Base-by-base conservation (phyloP, 2,113 vertebrate species). In the Atlantisia rogersi region DNA sequence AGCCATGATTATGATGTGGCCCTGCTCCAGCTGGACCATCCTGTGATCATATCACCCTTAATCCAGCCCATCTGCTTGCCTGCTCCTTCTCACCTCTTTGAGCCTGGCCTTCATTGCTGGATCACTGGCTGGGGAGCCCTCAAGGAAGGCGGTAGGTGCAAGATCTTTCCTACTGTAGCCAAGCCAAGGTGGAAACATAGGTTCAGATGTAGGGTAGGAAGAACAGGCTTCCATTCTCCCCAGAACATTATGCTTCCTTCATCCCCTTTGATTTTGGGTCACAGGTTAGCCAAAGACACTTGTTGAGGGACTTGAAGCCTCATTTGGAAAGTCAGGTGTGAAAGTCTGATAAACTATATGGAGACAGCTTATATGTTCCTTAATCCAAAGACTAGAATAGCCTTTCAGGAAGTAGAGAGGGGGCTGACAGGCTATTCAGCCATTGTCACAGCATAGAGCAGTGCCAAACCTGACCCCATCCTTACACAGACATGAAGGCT, bases 81-180 rank as follows among this genome's bases (percentile, higher is more conserved):
- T 1, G 96, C 98, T 1, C 97, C 96, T 46, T 98, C 98, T 31
- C 99, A 99, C 67, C 95, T 98, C 95, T 98, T 99, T 62, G 98
- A 99, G 74, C 97, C 99, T 0, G 99, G 98, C 50, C 98, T 98
- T 88, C 96, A 98, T 39, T 99, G 99, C 98, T 99, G 99, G 99
- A 98, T 99, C 92, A 99, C 99, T 0, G 99, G 99, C 92, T 99
- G 99, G 99, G 99, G 99, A 11, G 97, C 98, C 22, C 97, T 98
- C 24, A 97, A 91, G 2, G 99, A 99, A 95, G 98, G 98, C 0
- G 99, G 99, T 99, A 96, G 93, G 98, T 92, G 21, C 58, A 70
- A 44, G 12, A 9, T 46, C 37, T 67, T 58, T 64, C 50, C n/a
- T 79, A 20, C 48, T 24, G n/a, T n/a, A 84, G 40, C 39, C 76